Evolutionary conservation across 2,113 vertebrate species (phyloP).

Genomic region (Percopsis transmontana): DNA sequence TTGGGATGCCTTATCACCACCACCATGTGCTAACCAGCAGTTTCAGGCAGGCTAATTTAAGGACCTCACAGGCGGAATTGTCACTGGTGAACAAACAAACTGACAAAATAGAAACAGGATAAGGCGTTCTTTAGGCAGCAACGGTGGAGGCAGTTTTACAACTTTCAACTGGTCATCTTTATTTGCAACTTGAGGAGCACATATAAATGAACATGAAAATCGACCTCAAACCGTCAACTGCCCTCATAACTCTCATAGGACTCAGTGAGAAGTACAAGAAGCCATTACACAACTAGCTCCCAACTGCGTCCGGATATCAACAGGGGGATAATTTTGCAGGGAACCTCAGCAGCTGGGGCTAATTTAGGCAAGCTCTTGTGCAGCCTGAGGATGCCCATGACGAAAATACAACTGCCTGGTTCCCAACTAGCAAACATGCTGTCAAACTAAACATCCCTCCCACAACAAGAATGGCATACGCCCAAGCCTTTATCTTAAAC

Average conservation of each 20-base stretch:
- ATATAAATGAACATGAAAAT: neutral
- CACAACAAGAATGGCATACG: neutral
- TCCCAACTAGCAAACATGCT: slow-evolving; percentile 7
- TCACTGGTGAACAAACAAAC: slow-evolving; percentile 48
- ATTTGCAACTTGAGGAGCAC: neutral
- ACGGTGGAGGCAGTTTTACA: slow-evolving; percentile 26
- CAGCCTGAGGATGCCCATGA: slow-evolving; percentile 16
- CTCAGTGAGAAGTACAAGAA: neutral
- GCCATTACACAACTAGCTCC: slow-evolving; percentile 24
- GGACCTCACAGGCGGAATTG: slow-evolving; percentile 29
- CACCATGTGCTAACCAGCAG: slow-evolving; percentile 65
- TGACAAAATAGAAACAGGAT: slow-evolving; percentile 6
- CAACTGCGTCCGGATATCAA: slow-evolving; percentile 35
- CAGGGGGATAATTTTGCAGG: slow-evolving; percentile 45
- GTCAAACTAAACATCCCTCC: slow-evolving; percentile 29
- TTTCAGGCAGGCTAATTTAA: slow-evolving; percentile 44
- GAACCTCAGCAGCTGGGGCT: slow-evolving; percentile 47
- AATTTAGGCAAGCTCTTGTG: slow-evolving; percentile 41
- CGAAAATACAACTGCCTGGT: slow-evolving; percentile 17
- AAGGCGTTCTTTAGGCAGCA: slow-evolving; percentile 16
- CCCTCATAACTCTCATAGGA: slow-evolving; percentile 1
- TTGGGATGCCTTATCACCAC: slow-evolving; percentile 33
- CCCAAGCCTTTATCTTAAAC: slow-evolving; percentile 41
- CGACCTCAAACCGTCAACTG: neutral
- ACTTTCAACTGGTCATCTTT: slow-evolving; percentile 7